phyloP scores from a whole-genome alignment of 1,140 invertebrate species.

The Acromyrmex charruanus region DNA sequence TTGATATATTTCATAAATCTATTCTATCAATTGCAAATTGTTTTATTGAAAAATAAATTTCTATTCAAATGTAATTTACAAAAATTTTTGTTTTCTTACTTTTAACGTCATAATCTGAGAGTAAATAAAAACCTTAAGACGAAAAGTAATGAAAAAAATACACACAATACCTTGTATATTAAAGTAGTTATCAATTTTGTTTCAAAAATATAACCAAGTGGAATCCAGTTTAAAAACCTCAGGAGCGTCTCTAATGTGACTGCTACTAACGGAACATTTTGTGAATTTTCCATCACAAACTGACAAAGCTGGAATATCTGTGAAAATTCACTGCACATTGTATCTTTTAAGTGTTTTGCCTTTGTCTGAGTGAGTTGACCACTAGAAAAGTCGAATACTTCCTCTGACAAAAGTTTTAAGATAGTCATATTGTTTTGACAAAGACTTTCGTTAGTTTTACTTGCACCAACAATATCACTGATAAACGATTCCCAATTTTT shows the following conservation, averaged over 20 bases:
- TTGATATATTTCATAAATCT: too few relatives aligned
- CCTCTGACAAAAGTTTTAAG: conserved; percentile 98
- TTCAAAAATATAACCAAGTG: conserved; percentile 99
- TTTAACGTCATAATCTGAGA: too few relatives aligned
- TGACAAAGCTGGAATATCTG: conserved; percentile 99
- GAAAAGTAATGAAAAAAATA: not conserved
- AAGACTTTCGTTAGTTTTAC: conserved; percentile 99
- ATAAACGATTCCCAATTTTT: conserved; percentile 99
- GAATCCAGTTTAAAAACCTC: conserved; percentile 99
- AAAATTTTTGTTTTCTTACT: too few relatives aligned
- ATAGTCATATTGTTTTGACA: conserved; percentile 99
- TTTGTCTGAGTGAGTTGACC: conserved; percentile 99
- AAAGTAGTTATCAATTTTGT: conserved; percentile 98
- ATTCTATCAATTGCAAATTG: too few relatives aligned
- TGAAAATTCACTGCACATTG: conserved; percentile 99
- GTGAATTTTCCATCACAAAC: conserved; percentile 99
- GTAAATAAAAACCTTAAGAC: not conserved
- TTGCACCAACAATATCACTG: conserved; percentile 99
- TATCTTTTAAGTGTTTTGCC: conserved; percentile 99
- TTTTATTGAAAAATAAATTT: too few relatives aligned
- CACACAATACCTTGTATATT: conserved; percentile 92
- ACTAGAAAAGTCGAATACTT: conserved; percentile 99
- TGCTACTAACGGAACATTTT: conserved; percentile 97
- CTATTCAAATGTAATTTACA: too few relatives aligned
- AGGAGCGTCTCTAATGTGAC: conserved; percentile 98